Conservation (phyloP, 2,888 invertebrate genomes). For the Conistra vaccinii region DNA sequence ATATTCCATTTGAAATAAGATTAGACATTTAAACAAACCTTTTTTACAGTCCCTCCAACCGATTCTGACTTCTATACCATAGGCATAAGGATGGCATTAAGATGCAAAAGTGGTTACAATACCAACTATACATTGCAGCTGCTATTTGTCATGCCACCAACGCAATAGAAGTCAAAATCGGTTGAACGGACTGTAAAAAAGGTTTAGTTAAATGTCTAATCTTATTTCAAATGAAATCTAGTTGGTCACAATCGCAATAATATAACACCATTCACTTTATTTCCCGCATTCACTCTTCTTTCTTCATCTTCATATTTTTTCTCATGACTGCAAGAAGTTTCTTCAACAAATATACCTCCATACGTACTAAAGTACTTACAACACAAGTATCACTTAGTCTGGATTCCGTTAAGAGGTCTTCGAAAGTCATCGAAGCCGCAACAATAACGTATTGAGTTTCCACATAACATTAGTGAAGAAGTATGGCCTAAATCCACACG, state of each 20-base stretch:
- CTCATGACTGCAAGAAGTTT: neutral
- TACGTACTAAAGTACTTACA: neutral
- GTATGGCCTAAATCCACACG: conserved; percentile 57
- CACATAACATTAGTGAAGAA: conserved; percentile 56
- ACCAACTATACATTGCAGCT: no score
- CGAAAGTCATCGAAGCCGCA: conserved; percentile 36
- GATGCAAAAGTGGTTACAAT: no score
- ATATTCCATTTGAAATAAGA: no score
- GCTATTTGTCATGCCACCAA: no score
- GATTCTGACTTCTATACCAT: no score
- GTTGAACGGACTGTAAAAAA: no score
- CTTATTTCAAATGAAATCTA: no score
- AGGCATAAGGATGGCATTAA: no score
- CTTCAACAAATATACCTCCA: neutral
- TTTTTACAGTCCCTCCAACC: no score
- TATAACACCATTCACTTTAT: neutral
- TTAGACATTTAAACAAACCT: no score
- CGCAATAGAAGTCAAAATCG: no score
- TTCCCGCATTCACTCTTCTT: neutral
- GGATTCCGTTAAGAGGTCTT: conserved; percentile 47
- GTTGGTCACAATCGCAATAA: neutral
- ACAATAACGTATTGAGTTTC: conserved; percentile 60
- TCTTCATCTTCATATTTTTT: neutral
- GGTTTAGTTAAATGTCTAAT: no score
- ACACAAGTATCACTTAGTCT: conserved; percentile 43